Evolutionary conservation across 2,113 vertebrate species (phyloP).

Genomic region (Aplodontia rufa): DNA sequence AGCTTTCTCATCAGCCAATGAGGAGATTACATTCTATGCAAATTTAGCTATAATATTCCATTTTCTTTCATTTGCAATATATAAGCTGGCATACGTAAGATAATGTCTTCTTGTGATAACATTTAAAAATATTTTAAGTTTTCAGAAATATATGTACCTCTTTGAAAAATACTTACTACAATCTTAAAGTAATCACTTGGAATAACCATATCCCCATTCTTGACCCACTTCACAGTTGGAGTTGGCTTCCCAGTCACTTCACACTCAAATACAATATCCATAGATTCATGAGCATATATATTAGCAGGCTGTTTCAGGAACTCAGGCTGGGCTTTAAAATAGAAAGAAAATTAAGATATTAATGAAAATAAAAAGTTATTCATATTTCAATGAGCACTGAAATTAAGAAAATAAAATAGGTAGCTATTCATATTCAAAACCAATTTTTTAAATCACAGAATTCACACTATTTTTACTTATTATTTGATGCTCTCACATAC

Average conservation of each 20-base stretch:
- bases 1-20: not conserved
- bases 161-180: slow-evolving; percentile 86
- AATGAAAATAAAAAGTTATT: slow-evolving; percentile 49
- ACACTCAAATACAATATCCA: slow-evolving; percentile 97
- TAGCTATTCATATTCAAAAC: slow-evolving; percentile 1
- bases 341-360: slow-evolving; percentile 34
- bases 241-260: slow-evolving; percentile 93
- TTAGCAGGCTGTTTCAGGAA: slow-evolving; percentile 91
- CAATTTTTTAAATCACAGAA: not conserved
- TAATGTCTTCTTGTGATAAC: not conserved
- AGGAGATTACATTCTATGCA: not conserved
- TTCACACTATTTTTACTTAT: slow-evolving; percentile 27
- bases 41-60: not conserved
- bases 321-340: slow-evolving; percentile 88
- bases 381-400: slow-evolving; percentile 30
- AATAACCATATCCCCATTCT: slow-evolving; percentile 97
- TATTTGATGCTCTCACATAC: not conserved
- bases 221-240: slow-evolving; percentile 97
- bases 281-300: slow-evolving; percentile 95
- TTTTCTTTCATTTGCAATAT: not conserved
- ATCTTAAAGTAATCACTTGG: slow-evolving; percentile 99
- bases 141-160: slow-evolving; percentile 8
- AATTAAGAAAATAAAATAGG: not conserved
- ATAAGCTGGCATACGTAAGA: not conserved
- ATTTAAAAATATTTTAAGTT: slow-evolving; percentile 9